Percentiles rank a stretch among this genome's conserved stretches.
These are phyloP conservation scores for Thamnaconus septentrionalis DNA, from an alignment of 2,113 vertebrate genomes.

Conservation along the genomic window DNA sequence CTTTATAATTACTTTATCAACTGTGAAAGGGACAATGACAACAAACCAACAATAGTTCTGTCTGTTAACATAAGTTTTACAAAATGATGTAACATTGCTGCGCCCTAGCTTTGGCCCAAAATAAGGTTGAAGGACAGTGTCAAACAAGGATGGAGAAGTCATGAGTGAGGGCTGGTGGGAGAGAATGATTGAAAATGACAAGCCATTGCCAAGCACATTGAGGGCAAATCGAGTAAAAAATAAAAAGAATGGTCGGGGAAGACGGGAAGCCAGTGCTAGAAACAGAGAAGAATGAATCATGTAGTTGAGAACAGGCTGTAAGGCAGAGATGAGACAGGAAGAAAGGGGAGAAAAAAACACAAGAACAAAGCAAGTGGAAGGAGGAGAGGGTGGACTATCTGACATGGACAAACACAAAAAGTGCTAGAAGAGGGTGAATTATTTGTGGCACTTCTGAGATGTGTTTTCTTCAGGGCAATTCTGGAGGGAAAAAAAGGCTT, in stretches of 20 bases:
- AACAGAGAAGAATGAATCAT: slow-evolving; percentile 6
- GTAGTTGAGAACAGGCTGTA: background rate
- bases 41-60: too few relatives aligned
- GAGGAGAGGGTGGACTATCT: background rate
- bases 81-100: too few relatives aligned
- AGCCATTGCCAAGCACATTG: background rate
- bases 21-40: too few relatives aligned
- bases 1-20: too few relatives aligned
- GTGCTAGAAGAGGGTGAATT: background rate
- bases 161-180: background rate
- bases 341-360: background rate
- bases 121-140: background rate
- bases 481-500: too few relatives aligned
- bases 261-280: background rate
- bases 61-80: too few relatives aligned
- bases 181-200: slow-evolving; percentile 1
- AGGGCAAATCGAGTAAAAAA: slow-evolving; percentile 17
- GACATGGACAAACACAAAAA: background rate
- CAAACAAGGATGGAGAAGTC: slow-evolving; percentile 22
- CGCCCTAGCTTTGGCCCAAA: background rate
- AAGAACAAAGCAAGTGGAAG: background rate
- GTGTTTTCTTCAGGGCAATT: background rate
- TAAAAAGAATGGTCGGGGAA: background rate
- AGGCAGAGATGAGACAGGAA: slow-evolving; percentile 6
- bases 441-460: background rate